Conservation (phyloP, 2,888 invertebrate species). For the Mesorhabditis spiculigera region DNA sequence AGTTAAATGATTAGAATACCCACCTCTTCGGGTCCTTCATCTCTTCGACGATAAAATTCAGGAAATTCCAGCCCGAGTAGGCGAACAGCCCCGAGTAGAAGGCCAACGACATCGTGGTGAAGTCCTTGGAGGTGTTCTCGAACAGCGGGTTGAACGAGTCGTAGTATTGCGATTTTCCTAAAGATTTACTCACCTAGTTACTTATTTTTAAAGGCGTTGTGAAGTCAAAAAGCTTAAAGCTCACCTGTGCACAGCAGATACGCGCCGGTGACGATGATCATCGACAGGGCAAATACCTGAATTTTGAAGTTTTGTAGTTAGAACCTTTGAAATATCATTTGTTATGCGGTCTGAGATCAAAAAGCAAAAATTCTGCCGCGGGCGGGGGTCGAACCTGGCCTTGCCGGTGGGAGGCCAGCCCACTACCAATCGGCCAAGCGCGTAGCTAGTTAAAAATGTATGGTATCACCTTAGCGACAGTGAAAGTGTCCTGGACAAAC, state of each 20-base stretch:
- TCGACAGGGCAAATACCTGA: slow-evolving; percentile 72
- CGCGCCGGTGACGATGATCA: slow-evolving; percentile 87
- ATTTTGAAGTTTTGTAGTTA: not conserved
- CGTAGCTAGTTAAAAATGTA: too few relatives aligned
- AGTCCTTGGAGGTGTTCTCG: slow-evolving; percentile 74
- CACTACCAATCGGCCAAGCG: not conserved
- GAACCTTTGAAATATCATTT: too few relatives aligned
- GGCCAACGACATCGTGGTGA: slow-evolving; percentile 30
- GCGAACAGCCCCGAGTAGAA: slow-evolving; percentile 96
- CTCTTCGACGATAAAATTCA: slow-evolving; percentile 98
- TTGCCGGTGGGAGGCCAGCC: not conserved
- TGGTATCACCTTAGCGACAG: slow-evolving; percentile 81
- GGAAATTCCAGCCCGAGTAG: slow-evolving; percentile 85
- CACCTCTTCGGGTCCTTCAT: slow-evolving; percentile 89
- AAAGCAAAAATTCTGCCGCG: not conserved
- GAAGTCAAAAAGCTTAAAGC: not conserved
- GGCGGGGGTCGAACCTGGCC: not conserved
- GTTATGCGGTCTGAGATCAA: too few relatives aligned
- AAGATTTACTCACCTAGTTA: slow-evolving; percentile 51
- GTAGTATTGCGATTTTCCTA: slow-evolving; percentile 74
- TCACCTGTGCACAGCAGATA: slow-evolving; percentile 80
- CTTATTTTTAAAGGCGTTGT: not conserved
- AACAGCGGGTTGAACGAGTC: slow-evolving; percentile 77
- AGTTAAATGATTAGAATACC: not conserved
- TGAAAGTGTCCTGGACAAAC: slow-evolving; percentile 89